Evolutionary conservation across 2,888 invertebrate genomes (phyloP).

Genomic region (Nymphalis polychloros): DNA sequence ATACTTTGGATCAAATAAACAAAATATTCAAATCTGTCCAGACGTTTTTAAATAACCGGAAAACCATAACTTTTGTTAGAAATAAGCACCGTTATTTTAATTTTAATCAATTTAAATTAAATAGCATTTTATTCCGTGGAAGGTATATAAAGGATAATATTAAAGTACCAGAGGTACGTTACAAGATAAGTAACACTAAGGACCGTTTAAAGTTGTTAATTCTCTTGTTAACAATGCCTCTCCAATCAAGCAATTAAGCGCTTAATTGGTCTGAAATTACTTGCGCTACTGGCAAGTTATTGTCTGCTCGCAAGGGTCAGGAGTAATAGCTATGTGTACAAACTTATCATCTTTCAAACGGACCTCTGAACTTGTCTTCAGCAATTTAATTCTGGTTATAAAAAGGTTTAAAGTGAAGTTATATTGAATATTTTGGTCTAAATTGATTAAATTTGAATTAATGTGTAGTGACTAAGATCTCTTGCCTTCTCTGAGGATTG

Average conservation of each 20-base stretch:
- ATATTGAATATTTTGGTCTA: too few relatives aligned
- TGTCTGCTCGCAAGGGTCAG: background rate
- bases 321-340: background rate
- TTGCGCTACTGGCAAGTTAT: background rate
- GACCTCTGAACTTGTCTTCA: background rate
- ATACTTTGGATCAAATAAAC: too few relatives aligned
- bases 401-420: background rate
- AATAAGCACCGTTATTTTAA: too few relatives aligned
- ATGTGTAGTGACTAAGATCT: too few relatives aligned
- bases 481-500: too few relatives aligned
- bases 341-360: background rate
- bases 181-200: background rate
- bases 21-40: too few relatives aligned
- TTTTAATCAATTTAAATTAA: too few relatives aligned
- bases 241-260: background rate
- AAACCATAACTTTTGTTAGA: too few relatives aligned
- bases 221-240: background rate
- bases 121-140: too few relatives aligned
- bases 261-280: slow-evolving; percentile 6
- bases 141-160: too few relatives aligned
- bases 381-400: background rate
- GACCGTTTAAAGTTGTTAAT: slow-evolving; percentile 1
- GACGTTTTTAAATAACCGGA: too few relatives aligned
- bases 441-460: too few relatives aligned
- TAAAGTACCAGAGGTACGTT: background rate